Percentiles rank a stretch among this genome's conserved stretches.
Evolutionary conservation across 2,797 vertebrate genomes (phyloP).

Genomic region (Natrix natrix): DNA sequence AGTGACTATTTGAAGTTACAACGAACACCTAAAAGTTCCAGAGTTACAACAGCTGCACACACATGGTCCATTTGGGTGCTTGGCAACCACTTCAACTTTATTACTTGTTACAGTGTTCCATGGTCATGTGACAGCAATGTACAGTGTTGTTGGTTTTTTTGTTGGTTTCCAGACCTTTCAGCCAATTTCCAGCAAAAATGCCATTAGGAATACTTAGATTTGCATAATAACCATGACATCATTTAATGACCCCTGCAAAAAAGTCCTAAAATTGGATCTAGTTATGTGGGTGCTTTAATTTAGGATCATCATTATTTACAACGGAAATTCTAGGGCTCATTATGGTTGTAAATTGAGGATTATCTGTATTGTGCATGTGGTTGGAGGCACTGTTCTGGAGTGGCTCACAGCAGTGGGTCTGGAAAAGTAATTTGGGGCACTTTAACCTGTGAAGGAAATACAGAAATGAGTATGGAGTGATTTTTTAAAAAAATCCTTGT

Average conservation of each 20-base stretch:
- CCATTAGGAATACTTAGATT: background rate
- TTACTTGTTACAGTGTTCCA: background rate
- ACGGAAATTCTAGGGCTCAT: background rate
- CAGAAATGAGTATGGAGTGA: constrained; percentile 1
- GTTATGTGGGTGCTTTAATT: background rate
- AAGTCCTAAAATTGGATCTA: background rate
- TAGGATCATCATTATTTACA: background rate
- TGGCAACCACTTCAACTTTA: background rate
- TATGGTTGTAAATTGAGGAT: background rate
- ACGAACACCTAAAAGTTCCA: background rate
- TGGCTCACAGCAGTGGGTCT: background rate
- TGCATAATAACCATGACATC: background rate
- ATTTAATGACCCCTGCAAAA: background rate
- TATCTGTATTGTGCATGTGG: background rate
- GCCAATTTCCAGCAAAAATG: background rate
- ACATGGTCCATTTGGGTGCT: background rate
- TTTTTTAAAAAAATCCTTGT: background rate
- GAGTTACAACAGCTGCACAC: background rate
- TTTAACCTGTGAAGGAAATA: constrained; percentile 12
- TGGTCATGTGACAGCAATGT: background rate
- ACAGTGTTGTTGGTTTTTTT: background rate
- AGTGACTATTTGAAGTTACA: background rate
- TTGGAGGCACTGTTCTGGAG: background rate
- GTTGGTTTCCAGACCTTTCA: background rate
- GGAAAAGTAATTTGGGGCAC: background rate